phyloP scores from a whole-genome alignment of 2,888 invertebrate species.

The Drosophila lacicola region DNA sequence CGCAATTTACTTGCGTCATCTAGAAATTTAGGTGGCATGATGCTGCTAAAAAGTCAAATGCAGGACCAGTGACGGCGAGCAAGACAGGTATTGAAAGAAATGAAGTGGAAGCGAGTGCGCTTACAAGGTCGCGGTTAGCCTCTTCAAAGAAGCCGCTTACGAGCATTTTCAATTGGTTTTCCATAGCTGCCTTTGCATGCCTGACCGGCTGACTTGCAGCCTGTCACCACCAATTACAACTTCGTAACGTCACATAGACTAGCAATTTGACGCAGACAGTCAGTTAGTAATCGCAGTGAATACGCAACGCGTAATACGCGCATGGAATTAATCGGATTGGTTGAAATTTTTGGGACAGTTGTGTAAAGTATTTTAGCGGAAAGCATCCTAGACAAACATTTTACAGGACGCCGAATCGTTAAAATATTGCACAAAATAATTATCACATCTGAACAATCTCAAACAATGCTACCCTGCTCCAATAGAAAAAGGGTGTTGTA shows the following conservation, averaged over 20 bases:
- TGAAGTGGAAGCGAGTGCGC: neutral
- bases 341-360: slow-evolving; percentile 18
- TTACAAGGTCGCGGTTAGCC: slow-evolving; percentile 58
- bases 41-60: slow-evolving; percentile 63
- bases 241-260: slow-evolving; percentile 20
- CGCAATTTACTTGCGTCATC: slow-evolving; percentile 77
- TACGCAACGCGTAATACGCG: slow-evolving; percentile 49
- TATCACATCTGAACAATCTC: too few relatives aligned
- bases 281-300: slow-evolving; percentile 43
- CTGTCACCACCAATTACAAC: slow-evolving; percentile 18
- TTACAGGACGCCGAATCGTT: too few relatives aligned
- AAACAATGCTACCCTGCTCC: too few relatives aligned
- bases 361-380: slow-evolving; percentile 5
- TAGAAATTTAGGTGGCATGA: slow-evolving; percentile 78
- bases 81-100: neutral
- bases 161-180: slow-evolving; percentile 63
- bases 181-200: slow-evolving; percentile 28
- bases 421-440: too few relatives aligned
- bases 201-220: slow-evolving; percentile 63
- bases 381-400: neutral
- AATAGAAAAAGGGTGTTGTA: too few relatives aligned
- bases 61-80: neutral
- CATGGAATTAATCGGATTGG: slow-evolving; percentile 16
- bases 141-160: slow-evolving; percentile 61
- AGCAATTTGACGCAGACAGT: slow-evolving; percentile 17